Evolutionary conservation across 2,113 vertebrate genomes (phyloP), one percentile per base, ranked within the genome.

Genomic region (Oncorhynchus gorbuscha): DNA sequence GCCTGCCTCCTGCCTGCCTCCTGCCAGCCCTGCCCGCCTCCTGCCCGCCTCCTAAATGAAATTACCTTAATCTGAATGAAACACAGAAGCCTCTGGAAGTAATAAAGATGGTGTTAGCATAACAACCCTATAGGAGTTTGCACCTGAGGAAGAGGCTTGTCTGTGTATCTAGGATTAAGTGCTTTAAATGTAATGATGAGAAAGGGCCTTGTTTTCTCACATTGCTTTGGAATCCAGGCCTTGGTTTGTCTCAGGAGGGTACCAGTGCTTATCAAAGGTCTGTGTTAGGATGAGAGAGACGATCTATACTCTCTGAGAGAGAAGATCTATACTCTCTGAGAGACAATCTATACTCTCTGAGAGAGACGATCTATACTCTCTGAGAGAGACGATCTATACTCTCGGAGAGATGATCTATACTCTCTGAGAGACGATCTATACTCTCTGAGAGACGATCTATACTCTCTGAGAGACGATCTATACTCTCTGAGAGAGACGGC

Each of bases 101-200:
- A 61, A 20, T 61, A 22, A n/a, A 61, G 59, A 61, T 20, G n/a
- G 1, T 22, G 3, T 81, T 86, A 83, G 80, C 82, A 86, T 65
- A 79, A 79, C 64, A 71, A 48, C 76, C 49, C 67, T 51, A 74
- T 20, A 75, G 70, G 77, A 87, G 70, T 83, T 84, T 85, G 80
- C 39, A 65, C 80, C 28, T 22, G 48, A 82, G 71, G 77, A 81
- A 61, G 26, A 78, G 81, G 78, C 73, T 65, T 20, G 77, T 71
- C 77, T 87, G 79, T 81, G 76, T 79, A 85, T 18, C 14, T 70
- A 77, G 88, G 91, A 91, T 91, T 89, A 89, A 90, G 86, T 80
- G 81, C 83, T 89, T 89, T 84, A 84, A 81, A 89, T 87, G 76
- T 86, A 85, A 89, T 89, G 82, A 90, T 90, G 85, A 89, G 81